Evolutionary conservation across 2,113 vertebrate genomes (phyloP).

Genomic region (Osmerus mordax): DNA sequence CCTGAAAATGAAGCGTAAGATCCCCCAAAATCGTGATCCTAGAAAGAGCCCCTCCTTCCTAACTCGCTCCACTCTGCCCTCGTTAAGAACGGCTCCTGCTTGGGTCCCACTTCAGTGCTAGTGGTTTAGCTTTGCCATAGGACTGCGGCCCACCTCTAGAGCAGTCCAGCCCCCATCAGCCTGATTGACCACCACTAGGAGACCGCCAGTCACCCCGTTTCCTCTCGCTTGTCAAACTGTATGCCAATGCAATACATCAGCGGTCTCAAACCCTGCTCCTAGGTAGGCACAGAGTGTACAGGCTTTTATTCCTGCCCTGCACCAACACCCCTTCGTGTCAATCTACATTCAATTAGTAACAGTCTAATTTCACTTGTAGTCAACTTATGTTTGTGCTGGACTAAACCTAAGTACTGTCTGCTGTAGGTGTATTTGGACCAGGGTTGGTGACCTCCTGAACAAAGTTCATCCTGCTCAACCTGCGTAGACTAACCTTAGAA

Average conservation of each 20-base stretch:
- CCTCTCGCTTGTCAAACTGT: slow-evolving; percentile 11
- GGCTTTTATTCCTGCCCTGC: not conserved
- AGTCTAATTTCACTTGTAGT: too few relatives aligned
- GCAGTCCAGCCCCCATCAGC: slow-evolving; percentile 6
- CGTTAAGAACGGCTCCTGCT: slow-evolving; percentile 1
- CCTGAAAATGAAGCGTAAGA: not conserved
- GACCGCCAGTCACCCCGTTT: slow-evolving; percentile 1
- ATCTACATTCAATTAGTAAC: too few relatives aligned
- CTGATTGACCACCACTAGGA: slow-evolving; percentile 10
- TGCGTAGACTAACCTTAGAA: not conserved
- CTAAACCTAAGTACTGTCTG: not conserved
- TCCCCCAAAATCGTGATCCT: not conserved
- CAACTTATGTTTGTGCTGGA: not conserved
- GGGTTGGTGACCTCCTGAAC: not conserved
- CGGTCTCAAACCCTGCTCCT: slow-evolving; percentile 1
- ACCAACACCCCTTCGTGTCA: not conserved
- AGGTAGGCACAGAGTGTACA: too few relatives aligned
- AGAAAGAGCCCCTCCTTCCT: not conserved
- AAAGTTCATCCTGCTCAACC: not conserved
- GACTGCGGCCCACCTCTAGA: not conserved
- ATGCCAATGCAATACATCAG: slow-evolving; percentile 43
- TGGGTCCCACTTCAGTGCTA: not conserved
- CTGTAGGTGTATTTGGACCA: not conserved
- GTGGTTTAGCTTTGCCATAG: not conserved
- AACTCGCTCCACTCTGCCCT: not conserved